Base-by-base conservation (phyloP, 1,140 invertebrate genomes). In the Homalodisca vitripennis region DNA sequence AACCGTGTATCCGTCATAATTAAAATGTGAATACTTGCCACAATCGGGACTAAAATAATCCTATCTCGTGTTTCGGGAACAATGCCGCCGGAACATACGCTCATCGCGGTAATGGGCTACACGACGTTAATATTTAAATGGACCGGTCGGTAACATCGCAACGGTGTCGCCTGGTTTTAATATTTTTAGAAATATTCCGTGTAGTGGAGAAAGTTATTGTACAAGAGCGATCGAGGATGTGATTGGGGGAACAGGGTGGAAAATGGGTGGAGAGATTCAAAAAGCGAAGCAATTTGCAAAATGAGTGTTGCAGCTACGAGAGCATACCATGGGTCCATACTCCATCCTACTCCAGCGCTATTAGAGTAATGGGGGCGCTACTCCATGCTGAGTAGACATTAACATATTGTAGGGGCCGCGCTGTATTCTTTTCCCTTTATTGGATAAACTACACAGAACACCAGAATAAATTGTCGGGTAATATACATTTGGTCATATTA, bases 231-330 rank as follows among this genome's bases (percentile, higher is more conserved):
- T 51, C 48, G 48, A 51, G 48, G 48, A 51, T 51, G 22, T 51
- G 48, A 51, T 51, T 14, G 48, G 48, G 48, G 48, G 48, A 51
- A 51, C 48, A 10, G 48, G 48, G 48, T 51, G 48, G 48, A 51
- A 51, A 51, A 51, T 51, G 48, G 48, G 48, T 3, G 48, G 34
- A 41, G 34, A 17, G 48, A 51, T 3, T 51, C 48, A 51, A 20
- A 51, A 51, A 51, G 48, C 48, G 48, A n/a, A 51, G 48, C 48
- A 51, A 51, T 51, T 51, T 51, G 48, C 48, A 22, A 51, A 51
- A 51, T 51, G 48, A 51, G 48, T 12, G 48, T 51, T 51, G 48
- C n/a, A n/a, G n/a, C n/a, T n/a, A n/a, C n/a, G n/a, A n/a, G n/a
- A n/a, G n/a, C n/a, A n/a, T n/a, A n/a, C n/a, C n/a, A n/a, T n/a